Base-by-base conservation (phyloP, 2,113 vertebrate genomes). In the Salvelinus fontinalis region DNA sequence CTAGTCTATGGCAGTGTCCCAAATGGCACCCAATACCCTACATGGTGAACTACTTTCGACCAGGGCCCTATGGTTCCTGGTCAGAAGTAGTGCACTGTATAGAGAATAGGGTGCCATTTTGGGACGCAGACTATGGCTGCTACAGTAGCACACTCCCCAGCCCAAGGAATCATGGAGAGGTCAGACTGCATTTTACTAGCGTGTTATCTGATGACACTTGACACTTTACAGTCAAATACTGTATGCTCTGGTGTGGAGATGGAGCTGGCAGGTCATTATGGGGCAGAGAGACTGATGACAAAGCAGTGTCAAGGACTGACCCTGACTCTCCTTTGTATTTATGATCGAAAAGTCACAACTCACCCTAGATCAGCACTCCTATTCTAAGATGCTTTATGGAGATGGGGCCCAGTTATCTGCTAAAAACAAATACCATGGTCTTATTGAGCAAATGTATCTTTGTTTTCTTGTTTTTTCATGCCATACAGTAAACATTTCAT, bases 391-490 rank as follows among this genome's bases (percentile, higher is more conserved):
- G 34, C 34, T 6, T 34, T 34, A 34, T 34, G 34, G 34, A 7
- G 5, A 34, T 5, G 1, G 5, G 34, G 34, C 34, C 34, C 6
- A 34, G 6, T 34, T 34, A 6, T 34, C 51, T 54, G 16, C 65
- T 77, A 22, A 59, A 54, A 71, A 81, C 26, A 34, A 34, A 73
- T 51, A 34, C 5, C 18, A 75, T 65, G 73, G 81, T 88, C 76
- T 77, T 79, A 77, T 78, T 83, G 88, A 90, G 86, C 88, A 92
- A 88, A 88, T 75, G 22, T 31, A 31, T 68, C 51, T 54, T 54
- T 54, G 51, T 54, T 54, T 54, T 54, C 51, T 54, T 16, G 31
- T 71, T 39, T 59, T 7, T 71, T 81, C 34, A 78, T 88, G 80
- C 80, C 83, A 79, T 78, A 77, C 57, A 34, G 34, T 34, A 34